Percentiles rank a stretch among this genome's conserved stretches.
Conservation (phyloP, 2,797 vertebrate genomes). For the Rhinichthys osculus region DNA sequence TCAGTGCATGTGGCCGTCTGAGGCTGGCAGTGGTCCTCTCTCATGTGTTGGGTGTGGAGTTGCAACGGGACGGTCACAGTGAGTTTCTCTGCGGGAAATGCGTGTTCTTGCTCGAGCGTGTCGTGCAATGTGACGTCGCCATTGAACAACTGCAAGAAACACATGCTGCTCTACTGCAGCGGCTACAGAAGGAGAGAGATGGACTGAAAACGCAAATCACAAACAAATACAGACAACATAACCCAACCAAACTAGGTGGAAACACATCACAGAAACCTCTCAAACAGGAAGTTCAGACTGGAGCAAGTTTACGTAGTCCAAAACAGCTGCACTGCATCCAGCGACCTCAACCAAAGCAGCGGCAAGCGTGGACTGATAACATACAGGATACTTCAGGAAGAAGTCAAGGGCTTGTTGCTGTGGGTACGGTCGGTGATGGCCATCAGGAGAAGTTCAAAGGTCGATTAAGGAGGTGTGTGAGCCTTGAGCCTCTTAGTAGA, state of each 20-base stretch:
- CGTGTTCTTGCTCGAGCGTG: slow-evolving; percentile 77
- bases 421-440: slow-evolving; percentile 4
- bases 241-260: slow-evolving; percentile 52
- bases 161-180: slow-evolving; percentile 68
- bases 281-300: not conserved
- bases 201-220: slow-evolving; percentile 74
- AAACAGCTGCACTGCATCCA: not conserved
- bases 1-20: slow-evolving; percentile 72
- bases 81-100: slow-evolving; percentile 84
- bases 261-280: not conserved
- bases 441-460: not conserved
- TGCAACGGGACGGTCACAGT: slow-evolving; percentile 74
- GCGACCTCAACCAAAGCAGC: not conserved
- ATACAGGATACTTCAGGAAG: not conserved
- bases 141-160: slow-evolving; percentile 73
- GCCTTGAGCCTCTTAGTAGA: slow-evolving; percentile 58
- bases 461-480: slow-evolving; percentile 42
- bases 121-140: slow-evolving; percentile 75
- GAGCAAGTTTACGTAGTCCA: slow-evolving; percentile 44
- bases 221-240: slow-evolving; percentile 77
- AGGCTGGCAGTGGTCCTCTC: slow-evolving; percentile 79
- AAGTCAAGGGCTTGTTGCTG: not conserved
- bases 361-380: not conserved
- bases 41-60: slow-evolving; percentile 73
- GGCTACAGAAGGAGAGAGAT: slow-evolving; percentile 74